Percentiles rank a stretch among this genome's conserved stretches.
Evolutionary conservation across 92 coral and sea anemone genomes (phyloP).

Genomic region (Heteractis magnifica): DNA sequence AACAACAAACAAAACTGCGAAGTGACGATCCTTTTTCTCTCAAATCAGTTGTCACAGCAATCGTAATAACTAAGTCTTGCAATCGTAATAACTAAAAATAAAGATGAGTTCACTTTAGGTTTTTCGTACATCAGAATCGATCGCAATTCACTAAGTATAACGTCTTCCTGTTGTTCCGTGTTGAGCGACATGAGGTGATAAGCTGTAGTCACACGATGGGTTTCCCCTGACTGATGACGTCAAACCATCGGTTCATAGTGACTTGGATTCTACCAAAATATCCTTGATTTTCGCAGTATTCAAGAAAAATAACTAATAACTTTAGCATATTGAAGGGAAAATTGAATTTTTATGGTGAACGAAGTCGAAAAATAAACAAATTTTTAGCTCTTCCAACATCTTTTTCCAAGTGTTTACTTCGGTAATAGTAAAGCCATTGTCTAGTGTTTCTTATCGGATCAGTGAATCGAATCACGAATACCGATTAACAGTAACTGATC

Average conservation of each 20-base stretch:
- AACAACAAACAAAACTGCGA: neutral
- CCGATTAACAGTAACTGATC: too few species aligned
- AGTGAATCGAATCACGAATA: neutral
- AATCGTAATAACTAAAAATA: neutral
- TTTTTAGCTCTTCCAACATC: neutral
- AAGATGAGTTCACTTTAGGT: neutral
- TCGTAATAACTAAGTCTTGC: neutral
- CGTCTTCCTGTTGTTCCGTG: constrained; percentile 9
- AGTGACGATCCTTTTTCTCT: neutral
- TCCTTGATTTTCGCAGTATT: neutral
- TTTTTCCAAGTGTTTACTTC: constrained; percentile 3
- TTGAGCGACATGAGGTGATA: neutral
- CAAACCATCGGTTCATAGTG: neutral
- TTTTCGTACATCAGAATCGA: neutral
- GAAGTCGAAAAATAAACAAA: neutral
- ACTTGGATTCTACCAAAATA: neutral
- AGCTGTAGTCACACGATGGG: neutral
- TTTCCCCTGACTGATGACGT: constrained; percentile 2
- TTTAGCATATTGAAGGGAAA: neutral
- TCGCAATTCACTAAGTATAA: neutral
- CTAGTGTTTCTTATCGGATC: neutral
- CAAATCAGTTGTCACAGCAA: neutral
- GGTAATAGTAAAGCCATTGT: neutral
- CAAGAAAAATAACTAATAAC: neutral
- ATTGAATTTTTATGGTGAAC: neutral